These are phyloP conservation scores for Parasteatoda lunata DNA, from an alignment of 2,888 invertebrate species.

Conservation along the genomic window DNA sequence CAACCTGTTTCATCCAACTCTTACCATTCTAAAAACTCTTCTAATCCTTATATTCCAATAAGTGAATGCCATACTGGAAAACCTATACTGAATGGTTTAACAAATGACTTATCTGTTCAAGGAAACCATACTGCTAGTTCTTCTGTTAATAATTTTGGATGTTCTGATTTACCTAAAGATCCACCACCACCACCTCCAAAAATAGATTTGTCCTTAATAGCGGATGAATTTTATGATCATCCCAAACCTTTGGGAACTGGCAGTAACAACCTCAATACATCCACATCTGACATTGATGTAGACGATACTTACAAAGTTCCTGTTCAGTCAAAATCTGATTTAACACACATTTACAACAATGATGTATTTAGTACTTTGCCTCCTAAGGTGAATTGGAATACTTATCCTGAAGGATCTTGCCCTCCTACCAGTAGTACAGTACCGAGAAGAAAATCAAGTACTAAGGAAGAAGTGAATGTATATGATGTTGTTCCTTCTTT, in stretches of 20 bases:
- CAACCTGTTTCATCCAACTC: conserved; percentile 20
- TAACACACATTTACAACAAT: conserved; percentile 9
- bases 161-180: conserved; percentile 44
- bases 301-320: conserved; percentile 58
- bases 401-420: conserved; percentile 69
- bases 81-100: conserved; percentile 58
- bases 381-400: conserved; percentile 70
- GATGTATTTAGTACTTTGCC: conserved; percentile 57
- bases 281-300: conserved; percentile 4
- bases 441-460: conserved; percentile 37
- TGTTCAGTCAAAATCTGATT: conserved; percentile 32
- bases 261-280: conserved; percentile 30
- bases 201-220: conserved; percentile 24
- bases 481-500: conserved; percentile 59
- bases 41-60: conserved; percentile 84
- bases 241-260: conserved; percentile 66
- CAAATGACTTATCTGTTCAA: conserved; percentile 14
- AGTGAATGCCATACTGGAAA: conserved; percentile 91
- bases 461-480: conserved; percentile 27
- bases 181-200: conserved; percentile 68
- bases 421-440: conserved; percentile 42
- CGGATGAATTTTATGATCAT: conserved; percentile 70
- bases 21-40: conserved; percentile 34
- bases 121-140: conserved; percentile 11
- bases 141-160: conserved; percentile 1